Evolutionary conservation across 1,140 invertebrate genomes (phyloP), one percentile per base, ranked within the genome.

Genomic region (Chlorops oryzae): DNA sequence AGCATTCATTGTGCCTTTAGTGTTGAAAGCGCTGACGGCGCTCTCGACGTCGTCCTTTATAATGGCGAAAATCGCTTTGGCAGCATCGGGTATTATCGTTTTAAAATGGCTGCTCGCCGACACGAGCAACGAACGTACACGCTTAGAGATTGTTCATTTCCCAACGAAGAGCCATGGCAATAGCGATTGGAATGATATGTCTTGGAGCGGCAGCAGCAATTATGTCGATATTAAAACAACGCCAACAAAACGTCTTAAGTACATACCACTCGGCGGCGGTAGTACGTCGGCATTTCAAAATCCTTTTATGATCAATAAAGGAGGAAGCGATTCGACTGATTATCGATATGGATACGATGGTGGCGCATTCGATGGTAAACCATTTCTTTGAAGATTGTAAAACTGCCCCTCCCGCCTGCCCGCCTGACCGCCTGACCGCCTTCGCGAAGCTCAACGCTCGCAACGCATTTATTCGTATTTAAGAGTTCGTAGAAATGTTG

Each of bases 11-110:
- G 56, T 84, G 43, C 82, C 82, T 2, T 62, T 84, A n/a, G 75
- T 79, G 13, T 56, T 85, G 41, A 84, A 83, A 56, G 74, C 74
- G 17, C 56, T 85, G 9, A 80, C 81, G 4, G 74, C 84, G 40
- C 59, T 84, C 9, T 80, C 82, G 20, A 75, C 78, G 13, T 78
- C 80, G 54, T 78, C 79, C 1, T 75, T 80, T 32, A 63, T 81
- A n/a, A 70, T 81, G 43, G 78, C 78, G 51, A 65, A 79, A 52
- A 77, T 80, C 56, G 78, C 78, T 15, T 59, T 80, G 20, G 44
- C 54, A n/a, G 54, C 58, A 6, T 59, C 68, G 3, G 59, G 63
- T 12, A 67, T 80, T 13, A 48, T 80, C 37, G 77, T 76, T 15
- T 41, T 71, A 2, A 70, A 61, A 47, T 68, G 51, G 42, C 60